These are phyloP conservation scores for Branchipolynoe longqiensis DNA, from an alignment of 2,888 invertebrate genomes.

Conservation along the genomic window DNA sequence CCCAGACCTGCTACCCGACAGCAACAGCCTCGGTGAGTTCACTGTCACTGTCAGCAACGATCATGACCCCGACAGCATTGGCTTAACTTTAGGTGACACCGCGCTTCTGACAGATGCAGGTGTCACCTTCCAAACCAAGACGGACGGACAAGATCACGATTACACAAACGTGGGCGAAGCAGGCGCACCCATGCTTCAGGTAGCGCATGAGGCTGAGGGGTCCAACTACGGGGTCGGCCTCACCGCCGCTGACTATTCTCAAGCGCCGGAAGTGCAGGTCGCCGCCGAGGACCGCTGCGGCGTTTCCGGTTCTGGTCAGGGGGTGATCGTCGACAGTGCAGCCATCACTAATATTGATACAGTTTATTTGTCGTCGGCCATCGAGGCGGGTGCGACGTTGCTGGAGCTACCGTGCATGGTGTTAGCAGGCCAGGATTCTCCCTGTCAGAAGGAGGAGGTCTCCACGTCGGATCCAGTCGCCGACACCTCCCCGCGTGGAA, in stretches of 20 bases:
- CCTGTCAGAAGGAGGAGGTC: background rate
- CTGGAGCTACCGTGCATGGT: conserved; percentile 15
- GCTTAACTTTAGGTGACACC: conserved; percentile 10
- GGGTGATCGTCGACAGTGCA: background rate
- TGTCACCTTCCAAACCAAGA: too few species aligned
- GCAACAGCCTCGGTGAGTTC: background rate
- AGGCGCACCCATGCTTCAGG: conserved; percentile 20
- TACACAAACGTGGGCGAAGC: background rate
- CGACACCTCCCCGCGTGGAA: background rate
- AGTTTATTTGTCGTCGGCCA: conserved; percentile 2
- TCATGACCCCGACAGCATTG: conserved; percentile 25
- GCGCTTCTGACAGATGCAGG: background rate
- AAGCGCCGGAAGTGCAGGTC: too few species aligned
- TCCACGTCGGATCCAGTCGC: background rate
- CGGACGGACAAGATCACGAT: background rate
- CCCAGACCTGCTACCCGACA: conserved; percentile 49
- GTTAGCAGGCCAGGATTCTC: background rate
- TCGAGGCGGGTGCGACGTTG: conserved; percentile 20
- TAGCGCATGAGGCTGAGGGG: background rate
- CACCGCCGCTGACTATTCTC: too few species aligned
- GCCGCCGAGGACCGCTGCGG: background rate
- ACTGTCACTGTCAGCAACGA: background rate
- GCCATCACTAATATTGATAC: background rate
- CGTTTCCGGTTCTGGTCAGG: background rate
- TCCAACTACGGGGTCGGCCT: conserved; percentile 17